Evolutionary conservation across 2,113 vertebrate genomes (phyloP).

Genomic region (Galbula dea): DNA sequence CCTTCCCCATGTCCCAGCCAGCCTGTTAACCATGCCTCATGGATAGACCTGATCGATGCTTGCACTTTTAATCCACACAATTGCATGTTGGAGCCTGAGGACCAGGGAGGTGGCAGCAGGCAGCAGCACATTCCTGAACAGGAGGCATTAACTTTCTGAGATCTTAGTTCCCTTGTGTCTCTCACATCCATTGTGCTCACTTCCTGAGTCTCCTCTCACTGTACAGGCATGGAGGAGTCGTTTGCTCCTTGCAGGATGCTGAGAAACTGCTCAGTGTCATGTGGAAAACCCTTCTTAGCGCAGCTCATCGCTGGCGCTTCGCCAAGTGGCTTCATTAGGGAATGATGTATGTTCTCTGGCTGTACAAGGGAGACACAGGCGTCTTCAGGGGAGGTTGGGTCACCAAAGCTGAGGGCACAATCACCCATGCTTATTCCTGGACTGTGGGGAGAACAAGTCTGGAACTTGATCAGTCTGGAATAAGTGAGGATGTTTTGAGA

Average conservation of each 20-base stretch:
- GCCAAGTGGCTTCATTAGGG: neutral
- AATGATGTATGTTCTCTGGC: fast-evolving
- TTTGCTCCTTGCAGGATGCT: neutral
- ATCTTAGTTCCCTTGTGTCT: neutral
- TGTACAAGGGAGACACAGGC: neutral
- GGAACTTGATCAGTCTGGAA: neutral
- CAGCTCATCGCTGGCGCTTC: neutral
- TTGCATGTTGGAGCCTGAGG: neutral
- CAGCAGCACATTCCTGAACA: neutral
- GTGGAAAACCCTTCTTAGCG: neutral
- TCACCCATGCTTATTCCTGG: neutral
- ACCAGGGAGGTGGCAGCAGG: neutral
- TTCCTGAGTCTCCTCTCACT: neutral
- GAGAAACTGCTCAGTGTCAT: neutral
- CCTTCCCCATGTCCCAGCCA: neutral
- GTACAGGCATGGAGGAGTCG: fast-evolving
- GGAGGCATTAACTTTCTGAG: neutral
- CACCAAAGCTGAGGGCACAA: neutral
- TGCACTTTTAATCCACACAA: neutral
- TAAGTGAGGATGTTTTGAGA: neutral
- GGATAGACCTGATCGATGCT: neutral
- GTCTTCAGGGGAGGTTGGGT: neutral
- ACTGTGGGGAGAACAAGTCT: neutral
- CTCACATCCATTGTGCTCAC: neutral
- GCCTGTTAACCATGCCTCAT: neutral